Evolutionary conservation across 2,797 vertebrate species (phyloP), one percentile per base, ranked within the genome.

Genomic region (Crenichthys baileyi): DNA sequence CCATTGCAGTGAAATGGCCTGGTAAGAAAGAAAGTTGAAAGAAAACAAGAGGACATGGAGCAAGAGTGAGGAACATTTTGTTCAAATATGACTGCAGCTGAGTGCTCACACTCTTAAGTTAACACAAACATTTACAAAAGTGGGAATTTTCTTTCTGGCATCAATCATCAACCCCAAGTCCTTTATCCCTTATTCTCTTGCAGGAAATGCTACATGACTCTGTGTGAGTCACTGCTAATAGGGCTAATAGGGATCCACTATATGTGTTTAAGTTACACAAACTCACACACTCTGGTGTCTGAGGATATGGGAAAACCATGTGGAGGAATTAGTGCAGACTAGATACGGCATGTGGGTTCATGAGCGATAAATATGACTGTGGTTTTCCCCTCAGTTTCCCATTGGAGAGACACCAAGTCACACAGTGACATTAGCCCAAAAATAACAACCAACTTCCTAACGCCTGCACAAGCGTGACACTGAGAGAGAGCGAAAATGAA

Each of bases 1-100:
- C 97, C 97, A 99, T 98, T 55, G 98, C 98, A 39, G 98, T 99
- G 88, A 99, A 99, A 90, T 99, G 98, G 61, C 98, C 98, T 99
- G 9, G 44, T 70, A 3, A n/a, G 24, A 70, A 61, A n/a, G 13
- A 12, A 84, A 70, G 76, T 1, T 41, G 16, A 68, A 50, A 73
- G 44, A 41, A 26, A 70, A 77, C 8, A 51, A 7, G 13, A 16
- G 18, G 58, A 76, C 24, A 75, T 5, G 15, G 26, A 61, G 7
- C 15, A 12, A 48, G 26, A 63, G 18, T 7, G 8, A 75, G 4
- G 73, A 24, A 65, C 22, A 2, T 44, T n/a, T 55, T 75, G 46
- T 84, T 77, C 73, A 67, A 46, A 72, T 29, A 71, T 13, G 4
- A 26, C 41, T 73, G 29, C 76, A 73, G 60, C 50, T 63, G 16